Base-by-base conservation (phyloP, 2,797 vertebrate species). In the Loriculus beryllinus region DNA sequence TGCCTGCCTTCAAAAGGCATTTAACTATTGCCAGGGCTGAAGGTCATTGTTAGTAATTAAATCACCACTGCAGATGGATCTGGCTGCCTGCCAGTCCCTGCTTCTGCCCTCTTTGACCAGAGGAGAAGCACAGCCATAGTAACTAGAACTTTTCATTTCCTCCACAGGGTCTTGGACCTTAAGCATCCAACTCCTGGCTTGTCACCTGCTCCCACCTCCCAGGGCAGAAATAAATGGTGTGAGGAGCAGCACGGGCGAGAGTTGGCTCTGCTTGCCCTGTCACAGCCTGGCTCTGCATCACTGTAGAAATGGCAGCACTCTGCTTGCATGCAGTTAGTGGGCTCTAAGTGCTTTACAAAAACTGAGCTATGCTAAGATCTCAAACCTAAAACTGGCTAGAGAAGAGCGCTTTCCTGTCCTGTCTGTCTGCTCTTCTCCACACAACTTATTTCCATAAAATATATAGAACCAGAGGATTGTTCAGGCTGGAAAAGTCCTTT, bases 31-130 rank as follows among this genome's bases (percentile, higher is more conserved):
- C 93, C 45, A 14, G 63, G 72, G 75, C 93, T 95, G 95, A 90
- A 97, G 93, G 91, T 96, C 74, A 33, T 89, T 95, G 92, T 90
- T 89, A 78, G 91, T 81, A 97, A 97, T 96, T 97, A 43, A 92
- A 95, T 96, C 94, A 96, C 84, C 75, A 70, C 9, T 29, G 21
- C 78, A 92, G 95, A 93, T 65, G 59, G 90, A 60, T 92, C 93
- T 97, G 96, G 96, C 94, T 95, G 93, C 95, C 95, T 45, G 90
- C 94, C 96, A 97, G 87, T 69, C 94, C 92, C 56, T 21, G 33
- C 64, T 94, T 83, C 93, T 94, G 84, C 86, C 83, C 47, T 72
- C 72, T 94, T 94, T 85, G 75, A 92, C 75, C 88, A 95, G 91
- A 91, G 84, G 78, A 86, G 76, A 94, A 86, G 85, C 52, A 78